Evolutionary conservation across 2,113 vertebrate genomes (phyloP).

Genomic region (Xenus cinereus): DNA sequence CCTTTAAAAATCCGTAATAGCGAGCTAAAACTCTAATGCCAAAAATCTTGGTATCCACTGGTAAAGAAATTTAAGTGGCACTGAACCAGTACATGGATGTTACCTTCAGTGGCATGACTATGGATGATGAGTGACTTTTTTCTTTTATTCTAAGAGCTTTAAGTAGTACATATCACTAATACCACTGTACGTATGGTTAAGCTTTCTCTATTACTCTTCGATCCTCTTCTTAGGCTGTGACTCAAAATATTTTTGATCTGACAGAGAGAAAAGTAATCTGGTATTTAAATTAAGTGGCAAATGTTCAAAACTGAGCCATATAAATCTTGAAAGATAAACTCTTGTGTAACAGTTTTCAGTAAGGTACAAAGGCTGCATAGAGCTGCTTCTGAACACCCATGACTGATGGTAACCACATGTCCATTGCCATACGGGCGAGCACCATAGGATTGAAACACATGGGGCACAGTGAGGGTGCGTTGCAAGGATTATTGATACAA

Average conservation of each 20-base stretch:
- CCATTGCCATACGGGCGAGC: fast-evolving
- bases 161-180: not conserved
- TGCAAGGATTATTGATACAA: not conserved
- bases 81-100: not conserved
- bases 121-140: not conserved
- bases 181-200: not conserved
- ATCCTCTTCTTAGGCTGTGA: not conserved
- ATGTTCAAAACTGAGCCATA: not conserved
- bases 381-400: not conserved
- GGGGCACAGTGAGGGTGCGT: not conserved
- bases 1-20: not conserved
- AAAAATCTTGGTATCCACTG: not conserved
- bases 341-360: not conserved
- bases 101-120: not conserved
- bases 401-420: not conserved
- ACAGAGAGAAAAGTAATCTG: not conserved
- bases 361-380: not conserved
- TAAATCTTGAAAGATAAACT: not conserved
- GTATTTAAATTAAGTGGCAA: not conserved
- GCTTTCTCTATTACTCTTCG: not conserved
- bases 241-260: not conserved
- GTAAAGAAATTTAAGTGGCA: not conserved
- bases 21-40: fast-evolving
- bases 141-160: not conserved
- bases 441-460: fast-evolving